Conservation (phyloP, 2,113 vertebrate species). For the Zootoca vivipara region DNA sequence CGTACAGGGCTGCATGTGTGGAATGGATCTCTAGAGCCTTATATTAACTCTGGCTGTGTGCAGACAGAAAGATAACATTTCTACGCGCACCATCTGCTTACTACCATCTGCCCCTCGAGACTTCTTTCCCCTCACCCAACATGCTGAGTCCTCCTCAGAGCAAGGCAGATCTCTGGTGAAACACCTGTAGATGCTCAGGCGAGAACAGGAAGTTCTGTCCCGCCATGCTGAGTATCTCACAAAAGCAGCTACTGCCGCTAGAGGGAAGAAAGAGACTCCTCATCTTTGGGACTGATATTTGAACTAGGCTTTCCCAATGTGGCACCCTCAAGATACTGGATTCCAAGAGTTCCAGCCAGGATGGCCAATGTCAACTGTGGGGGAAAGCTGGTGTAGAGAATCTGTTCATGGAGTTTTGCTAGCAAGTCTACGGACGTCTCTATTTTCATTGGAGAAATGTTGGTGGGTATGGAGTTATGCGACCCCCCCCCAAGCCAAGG, state of each 20-base stretch:
- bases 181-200: not conserved
- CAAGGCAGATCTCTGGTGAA: not conserved
- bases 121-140: not conserved
- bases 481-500: no score
- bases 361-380: no score
- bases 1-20: not conserved
- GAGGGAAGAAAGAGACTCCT: not conserved
- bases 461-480: no score
- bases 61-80: not conserved
- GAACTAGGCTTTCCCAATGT: no score
- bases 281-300: no score
- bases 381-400: not conserved
- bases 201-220: not conserved
- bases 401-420: not conserved
- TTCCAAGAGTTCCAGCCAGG: no score
- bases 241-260: not conserved
- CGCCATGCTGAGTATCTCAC: not conserved
- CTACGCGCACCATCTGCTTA: not conserved
- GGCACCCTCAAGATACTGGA: no score
- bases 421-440: not conserved
- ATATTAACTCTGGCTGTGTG: not conserved
- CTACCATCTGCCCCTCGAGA: not conserved
- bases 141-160: not conserved
- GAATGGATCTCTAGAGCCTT: not conserved
- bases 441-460: no score